A percentile compares a stretch with the other conserved stretches of the same genome.
phyloP scores from a whole-genome alignment of 1,140 invertebrate species.

The Coenobita brevimanus region DNA sequence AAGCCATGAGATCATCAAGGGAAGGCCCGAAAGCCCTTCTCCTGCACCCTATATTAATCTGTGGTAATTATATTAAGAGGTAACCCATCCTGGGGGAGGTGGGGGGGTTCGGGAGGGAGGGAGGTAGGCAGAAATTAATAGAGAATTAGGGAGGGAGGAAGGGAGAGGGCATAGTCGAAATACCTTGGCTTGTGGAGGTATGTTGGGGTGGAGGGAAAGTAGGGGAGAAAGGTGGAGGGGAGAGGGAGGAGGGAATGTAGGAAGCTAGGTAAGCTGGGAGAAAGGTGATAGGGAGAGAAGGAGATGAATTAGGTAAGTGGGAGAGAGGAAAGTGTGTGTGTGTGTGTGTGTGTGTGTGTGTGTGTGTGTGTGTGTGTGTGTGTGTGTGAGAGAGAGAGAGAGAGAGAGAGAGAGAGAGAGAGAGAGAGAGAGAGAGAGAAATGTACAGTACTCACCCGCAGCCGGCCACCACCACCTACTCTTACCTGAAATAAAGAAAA shows the following conservation, averaged over 20 bases:
- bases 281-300: background rate
- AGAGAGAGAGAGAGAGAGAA: too few relatives aligned
- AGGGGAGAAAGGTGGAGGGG: background rate
- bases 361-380: too few relatives aligned
- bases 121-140: slow-evolving; percentile 54
- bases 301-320: background rate
- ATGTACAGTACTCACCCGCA: too few relatives aligned
- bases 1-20: slow-evolving; percentile 7
- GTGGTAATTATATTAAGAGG: slow-evolving; percentile 53
- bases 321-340: too few relatives aligned
- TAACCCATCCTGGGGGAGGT: slow-evolving; percentile 43
- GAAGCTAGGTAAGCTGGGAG: background rate
- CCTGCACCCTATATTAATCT: slow-evolving; percentile 36
- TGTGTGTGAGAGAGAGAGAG: too few relatives aligned
- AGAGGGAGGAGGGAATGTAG: background rate
- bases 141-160: slow-evolving; percentile 29
- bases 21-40: background rate
- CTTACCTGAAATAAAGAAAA: too few relatives aligned
- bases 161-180: slow-evolving; percentile 40
- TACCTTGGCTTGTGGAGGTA: slow-evolving; percentile 33
- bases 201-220: background rate
- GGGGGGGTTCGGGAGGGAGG: slow-evolving; percentile 23
- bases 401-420: too few relatives aligned
- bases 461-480: too few relatives aligned
- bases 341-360: too few relatives aligned